Base-by-base conservation (phyloP, 2,888 invertebrate genomes). In the Apoda limacodes region DNA sequence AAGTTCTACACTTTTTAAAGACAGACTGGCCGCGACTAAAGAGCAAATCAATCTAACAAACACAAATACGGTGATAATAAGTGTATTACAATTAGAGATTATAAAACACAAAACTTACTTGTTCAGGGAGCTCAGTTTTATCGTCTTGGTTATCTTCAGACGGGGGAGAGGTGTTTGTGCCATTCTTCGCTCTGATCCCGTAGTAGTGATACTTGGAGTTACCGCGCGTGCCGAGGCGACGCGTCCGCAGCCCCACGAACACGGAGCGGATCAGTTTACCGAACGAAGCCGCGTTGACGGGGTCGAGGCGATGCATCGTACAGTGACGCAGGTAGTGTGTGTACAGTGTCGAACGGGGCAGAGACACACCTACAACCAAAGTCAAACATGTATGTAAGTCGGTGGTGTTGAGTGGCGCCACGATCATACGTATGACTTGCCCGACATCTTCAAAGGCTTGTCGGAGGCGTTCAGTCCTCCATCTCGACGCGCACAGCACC, bases 121-220 rank as follows among this genome's bases (percentile, higher is more conserved):
- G n/a, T n/a, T n/a, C n/a, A n/a, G n/a, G n/a, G n/a, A n/a, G n/a
- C n/a, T n/a, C n/a, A n/a, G n/a, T n/a, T n/a, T n/a, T n/a, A n/a
- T n/a, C n/a, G n/a, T 30, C 31, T 20, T 32, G n/a, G 9, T 44
- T 38, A 13, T 27, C 28, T 25, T 41, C 42, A 24, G 23, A 37
- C 23, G 44, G 27, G 29, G 44, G 22, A 30, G 35, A 11, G 41
- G 25, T 37, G 48, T 12, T 50, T 25, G 10, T 33, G 17, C 13
- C 42, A 22, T 40, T 92, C 70, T 98, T 98, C 32, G 98, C 93
- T 19, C 98, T 86, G 46, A 99, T 98, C n/a, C 99, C 99, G 81
- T 99, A 98, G 76, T 99, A 99, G 81, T 99, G 99, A 68, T 99
- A 99, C 69, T 98, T 98, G 14, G 97, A 98, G 80, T 98, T 98